Evolutionary conservation across 2,888 invertebrate genomes (phyloP).

Genomic region (Drosophila incognita): DNA sequence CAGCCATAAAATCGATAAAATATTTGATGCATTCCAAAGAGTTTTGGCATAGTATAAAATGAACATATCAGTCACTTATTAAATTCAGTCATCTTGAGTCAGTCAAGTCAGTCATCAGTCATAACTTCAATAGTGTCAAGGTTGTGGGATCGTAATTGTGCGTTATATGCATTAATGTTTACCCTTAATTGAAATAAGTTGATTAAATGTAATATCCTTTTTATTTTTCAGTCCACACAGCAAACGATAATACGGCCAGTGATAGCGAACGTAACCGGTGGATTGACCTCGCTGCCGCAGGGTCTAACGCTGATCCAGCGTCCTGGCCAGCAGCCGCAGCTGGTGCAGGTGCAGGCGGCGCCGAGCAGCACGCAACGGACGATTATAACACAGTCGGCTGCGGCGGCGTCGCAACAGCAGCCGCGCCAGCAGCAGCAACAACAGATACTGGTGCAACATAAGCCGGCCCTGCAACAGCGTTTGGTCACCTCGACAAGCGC

Average conservation of each 20-base stretch:
- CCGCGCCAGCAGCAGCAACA: slow-evolving; percentile 82
- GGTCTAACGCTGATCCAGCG: slow-evolving; percentile 85
- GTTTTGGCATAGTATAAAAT: neutral
- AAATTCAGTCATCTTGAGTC: neutral
- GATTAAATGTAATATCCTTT: neutral
- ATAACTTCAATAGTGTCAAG: neutral
- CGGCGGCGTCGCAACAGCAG: slow-evolving; percentile 77
- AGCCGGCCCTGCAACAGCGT: slow-evolving; percentile 80
- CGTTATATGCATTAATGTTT: neutral
- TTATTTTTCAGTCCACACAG: slow-evolving; percentile 76
- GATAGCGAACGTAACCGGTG: slow-evolving; percentile 81
- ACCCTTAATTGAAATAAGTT: neutral
- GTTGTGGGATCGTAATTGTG: neutral
- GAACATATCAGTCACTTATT: neutral
- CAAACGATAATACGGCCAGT: slow-evolving; percentile 85
- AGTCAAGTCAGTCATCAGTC: too few relatives aligned
- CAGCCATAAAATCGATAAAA: neutral
- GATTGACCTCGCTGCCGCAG: slow-evolving; percentile 83
- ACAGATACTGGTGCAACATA: slow-evolving; percentile 83
- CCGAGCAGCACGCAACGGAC: slow-evolving; percentile 83
- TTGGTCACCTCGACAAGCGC: slow-evolving; percentile 75
- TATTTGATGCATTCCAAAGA: neutral
- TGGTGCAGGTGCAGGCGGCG: slow-evolving; percentile 84
- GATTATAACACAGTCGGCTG: slow-evolving; percentile 82
- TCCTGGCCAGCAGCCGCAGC: slow-evolving; percentile 85